A percentile compares a stretch with the other conserved stretches of the same genome.
Evolutionary conservation across 2,113 vertebrate genomes (phyloP).

Genomic region (Pagrus major): DNA sequence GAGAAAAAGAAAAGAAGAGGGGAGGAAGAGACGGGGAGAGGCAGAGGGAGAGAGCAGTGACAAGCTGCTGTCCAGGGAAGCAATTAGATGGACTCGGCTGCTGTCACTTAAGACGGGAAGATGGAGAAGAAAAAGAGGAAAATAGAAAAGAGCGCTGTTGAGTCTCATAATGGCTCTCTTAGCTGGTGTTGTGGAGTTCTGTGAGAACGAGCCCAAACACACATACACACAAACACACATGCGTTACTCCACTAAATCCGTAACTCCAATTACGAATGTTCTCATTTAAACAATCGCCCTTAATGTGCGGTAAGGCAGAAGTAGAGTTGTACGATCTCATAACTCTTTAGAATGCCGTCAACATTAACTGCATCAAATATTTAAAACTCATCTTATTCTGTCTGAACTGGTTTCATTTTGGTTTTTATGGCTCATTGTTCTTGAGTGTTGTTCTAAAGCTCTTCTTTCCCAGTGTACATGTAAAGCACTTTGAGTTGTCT

Average conservation of each 20-base stretch:
- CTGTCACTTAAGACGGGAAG: slow-evolving; percentile 57
- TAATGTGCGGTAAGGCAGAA: slow-evolving; percentile 26
- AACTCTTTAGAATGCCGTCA: not conserved
- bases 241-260: slow-evolving; percentile 1
- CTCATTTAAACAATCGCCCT: slow-evolving; percentile 42
- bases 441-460: not conserved
- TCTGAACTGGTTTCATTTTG: not conserved
- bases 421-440: not conserved
- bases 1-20: slow-evolving; percentile 26
- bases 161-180: slow-evolving; percentile 39
- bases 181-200: slow-evolving; percentile 9
- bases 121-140: slow-evolving; percentile 40
- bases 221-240: slow-evolving; percentile 1
- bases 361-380: not conserved
- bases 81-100: slow-evolving; percentile 65
- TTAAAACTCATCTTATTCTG: not conserved
- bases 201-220: slow-evolving; percentile 29
- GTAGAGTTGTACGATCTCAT: not conserved
- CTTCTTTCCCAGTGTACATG: not conserved
- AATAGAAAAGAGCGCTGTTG: slow-evolving; percentile 26
- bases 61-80: slow-evolving; percentile 71
- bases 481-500: not conserved
- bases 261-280: slow-evolving; percentile 10
- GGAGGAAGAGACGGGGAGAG: not conserved
- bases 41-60: slow-evolving; percentile 19